Conservation (phyloP, 2,113 vertebrate genomes). For the Girardinichthys multiradiatus region DNA sequence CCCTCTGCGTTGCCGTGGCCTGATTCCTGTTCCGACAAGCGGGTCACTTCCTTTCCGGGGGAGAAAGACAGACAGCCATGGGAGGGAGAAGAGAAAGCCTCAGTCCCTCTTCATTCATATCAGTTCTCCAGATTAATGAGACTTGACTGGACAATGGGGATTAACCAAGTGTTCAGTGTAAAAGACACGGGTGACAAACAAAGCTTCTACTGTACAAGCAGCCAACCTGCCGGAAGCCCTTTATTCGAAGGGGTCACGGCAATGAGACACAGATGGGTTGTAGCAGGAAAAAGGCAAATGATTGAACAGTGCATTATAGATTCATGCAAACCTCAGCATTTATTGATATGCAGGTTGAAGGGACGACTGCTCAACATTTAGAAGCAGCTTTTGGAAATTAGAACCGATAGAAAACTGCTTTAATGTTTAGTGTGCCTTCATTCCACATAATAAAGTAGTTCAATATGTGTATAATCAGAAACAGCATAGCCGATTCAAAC, state of each 20-base stretch:
- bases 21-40: slow-evolving; percentile 76
- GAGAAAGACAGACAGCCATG: slow-evolving; percentile 71
- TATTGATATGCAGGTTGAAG: neutral
- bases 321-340: neutral
- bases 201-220: slow-evolving; percentile 58
- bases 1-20: slow-evolving; percentile 70
- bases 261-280: slow-evolving; percentile 7
- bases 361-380: neutral
- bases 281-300: slow-evolving; percentile 1
- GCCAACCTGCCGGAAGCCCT: slow-evolving; percentile 63
- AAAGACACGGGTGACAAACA: slow-evolving; percentile 67
- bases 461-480: slow-evolving; percentile 12
- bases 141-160: slow-evolving; percentile 67
- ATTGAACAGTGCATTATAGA: neutral
- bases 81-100: slow-evolving; percentile 58
- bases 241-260: slow-evolving; percentile 51
- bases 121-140: slow-evolving; percentile 72
- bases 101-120: slow-evolving; percentile 66
- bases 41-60: slow-evolving; percentile 79
- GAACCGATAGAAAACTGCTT: neutral
- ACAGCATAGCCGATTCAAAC: neutral
- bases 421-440: neutral
- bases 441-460: neutral
- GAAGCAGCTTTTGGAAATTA: neutral
- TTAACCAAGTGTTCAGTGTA: slow-evolving; percentile 64